A percentile compares a stretch with the other conserved stretches of the same genome.
Evolutionary conservation across 2,888 invertebrate species (phyloP).

Genomic region (Sphaerophoria rueppellii): DNA sequence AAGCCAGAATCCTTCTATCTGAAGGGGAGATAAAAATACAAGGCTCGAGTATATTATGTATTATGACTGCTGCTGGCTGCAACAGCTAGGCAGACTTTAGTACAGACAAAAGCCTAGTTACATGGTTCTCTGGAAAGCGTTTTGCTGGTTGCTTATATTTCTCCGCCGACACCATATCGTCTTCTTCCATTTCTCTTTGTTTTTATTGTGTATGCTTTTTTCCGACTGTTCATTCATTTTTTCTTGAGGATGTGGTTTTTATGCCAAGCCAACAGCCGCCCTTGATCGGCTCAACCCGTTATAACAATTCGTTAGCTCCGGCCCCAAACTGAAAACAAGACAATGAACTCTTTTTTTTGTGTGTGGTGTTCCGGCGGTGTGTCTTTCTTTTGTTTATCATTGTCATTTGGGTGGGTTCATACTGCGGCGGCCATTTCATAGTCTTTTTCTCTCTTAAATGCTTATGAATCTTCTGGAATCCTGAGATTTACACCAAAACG

Average conservation of each 20-base stretch:
- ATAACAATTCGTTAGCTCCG: slow-evolving; percentile 6
- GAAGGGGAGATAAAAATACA: no score
- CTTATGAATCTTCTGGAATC: no score
- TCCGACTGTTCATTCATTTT: slow-evolving; percentile 1
- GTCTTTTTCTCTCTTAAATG: not conserved
- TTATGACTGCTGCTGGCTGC: not conserved
- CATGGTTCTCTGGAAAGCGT: slow-evolving; percentile 68
- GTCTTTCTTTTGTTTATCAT: slow-evolving; percentile 5
- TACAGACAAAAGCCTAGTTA: slow-evolving; percentile 68
- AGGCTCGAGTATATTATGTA: no score
- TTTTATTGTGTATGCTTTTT: slow-evolving; percentile 5
- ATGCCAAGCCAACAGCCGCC: slow-evolving; percentile 46
- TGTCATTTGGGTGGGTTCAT: not conserved
- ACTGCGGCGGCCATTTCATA: not conserved
- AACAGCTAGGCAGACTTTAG: slow-evolving; percentile 31
- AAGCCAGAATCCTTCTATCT: not conserved
- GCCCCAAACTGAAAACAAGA: slow-evolving; percentile 53
- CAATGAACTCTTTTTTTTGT: slow-evolving; percentile 63
- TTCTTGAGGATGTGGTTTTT: slow-evolving; percentile 26
- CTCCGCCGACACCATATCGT: not conserved
- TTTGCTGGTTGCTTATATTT: slow-evolving; percentile 56
- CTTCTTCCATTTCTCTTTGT: not conserved
- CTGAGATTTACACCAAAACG: slow-evolving; percentile 1
- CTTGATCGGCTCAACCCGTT: not conserved
- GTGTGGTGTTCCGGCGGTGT: slow-evolving; percentile 44